These are phyloP conservation scores for Adelognathus sp. DNA, from an alignment of 2,888 invertebrate species.

Conservation along the genomic window DNA sequence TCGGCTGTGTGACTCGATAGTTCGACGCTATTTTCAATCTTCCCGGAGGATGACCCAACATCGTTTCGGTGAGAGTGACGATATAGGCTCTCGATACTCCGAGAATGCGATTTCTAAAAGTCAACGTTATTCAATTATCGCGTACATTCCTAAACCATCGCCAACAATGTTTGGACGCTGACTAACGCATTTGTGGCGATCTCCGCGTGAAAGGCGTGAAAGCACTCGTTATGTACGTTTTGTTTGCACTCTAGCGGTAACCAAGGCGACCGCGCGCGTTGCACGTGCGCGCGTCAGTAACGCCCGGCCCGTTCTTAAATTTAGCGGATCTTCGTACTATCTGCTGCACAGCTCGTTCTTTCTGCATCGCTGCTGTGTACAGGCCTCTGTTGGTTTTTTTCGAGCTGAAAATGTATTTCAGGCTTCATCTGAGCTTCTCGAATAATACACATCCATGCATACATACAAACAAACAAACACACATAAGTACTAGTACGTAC, in stretches of 20 bases:
- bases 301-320: too few relatives aligned
- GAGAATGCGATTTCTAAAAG: background rate
- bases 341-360: too few relatives aligned
- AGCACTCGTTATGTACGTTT: background rate
- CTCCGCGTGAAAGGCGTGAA: background rate
- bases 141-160: background rate
- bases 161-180: background rate
- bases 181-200: constrained; percentile 11
- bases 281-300: background rate
- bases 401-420: too few relatives aligned
- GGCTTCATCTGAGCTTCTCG: too few relatives aligned
- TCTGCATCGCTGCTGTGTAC: too few relatives aligned
- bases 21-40: constrained; percentile 74
- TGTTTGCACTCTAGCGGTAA: constrained; percentile 1
- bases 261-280: background rate
- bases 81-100: background rate
- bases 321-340: too few relatives aligned
- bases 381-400: too few relatives aligned
- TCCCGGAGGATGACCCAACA: constrained; percentile 64
- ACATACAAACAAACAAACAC: too few relatives aligned
- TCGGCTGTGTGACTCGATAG: constrained; percentile 75
- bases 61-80: constrained; percentile 56
- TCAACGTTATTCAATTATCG: background rate
- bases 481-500: too few relatives aligned
- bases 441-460: too few relatives aligned